A percentile compares a stretch with the other conserved stretches of the same genome.
Evolutionary conservation across 1,140 invertebrate species (phyloP).

Genomic region (Bombyx mandarina): DNA sequence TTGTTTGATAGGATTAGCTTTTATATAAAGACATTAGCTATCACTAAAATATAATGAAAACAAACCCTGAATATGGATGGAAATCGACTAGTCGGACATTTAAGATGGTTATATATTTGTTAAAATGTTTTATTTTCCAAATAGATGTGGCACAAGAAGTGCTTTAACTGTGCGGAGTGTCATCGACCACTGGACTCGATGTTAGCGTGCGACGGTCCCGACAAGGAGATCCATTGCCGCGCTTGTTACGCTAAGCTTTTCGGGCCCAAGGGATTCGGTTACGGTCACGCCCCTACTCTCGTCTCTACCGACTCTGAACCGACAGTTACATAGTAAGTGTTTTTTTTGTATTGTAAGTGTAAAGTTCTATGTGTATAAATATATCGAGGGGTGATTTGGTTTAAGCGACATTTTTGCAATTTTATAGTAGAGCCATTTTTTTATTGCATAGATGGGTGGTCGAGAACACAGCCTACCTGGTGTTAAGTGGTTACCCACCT

Average conservation of each 20-base stretch:
- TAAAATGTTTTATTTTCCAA: conserved; percentile 19
- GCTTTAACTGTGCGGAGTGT: conserved; percentile 93
- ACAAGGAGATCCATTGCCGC: conserved; percentile 90
- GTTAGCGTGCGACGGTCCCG: conserved; percentile 89
- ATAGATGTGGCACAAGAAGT: conserved; percentile 95
- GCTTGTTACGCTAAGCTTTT: conserved; percentile 92
- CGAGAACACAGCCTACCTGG: no score
- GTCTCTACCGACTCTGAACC: conserved; percentile 83
- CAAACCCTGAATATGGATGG: no score
- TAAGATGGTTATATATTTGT: neutral
- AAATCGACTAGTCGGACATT: no score
- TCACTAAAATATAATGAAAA: no score
- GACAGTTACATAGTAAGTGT: conserved; percentile 79
- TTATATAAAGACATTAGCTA: no score
- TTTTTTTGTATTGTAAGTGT: neutral
- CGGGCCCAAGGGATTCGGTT: conserved; percentile 92
- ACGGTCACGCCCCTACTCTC: conserved; percentile 87
- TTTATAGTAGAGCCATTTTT: no score
- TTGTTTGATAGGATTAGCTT: no score
- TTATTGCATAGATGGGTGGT: no score
- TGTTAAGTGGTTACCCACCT: no score
- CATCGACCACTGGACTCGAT: conserved; percentile 95
- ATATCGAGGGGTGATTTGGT: no score
- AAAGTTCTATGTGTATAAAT: no score
- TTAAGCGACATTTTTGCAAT: no score